Evolutionary conservation across 2,113 vertebrate species (phyloP).

Genomic region (Dasypus novemcinctus): DNA sequence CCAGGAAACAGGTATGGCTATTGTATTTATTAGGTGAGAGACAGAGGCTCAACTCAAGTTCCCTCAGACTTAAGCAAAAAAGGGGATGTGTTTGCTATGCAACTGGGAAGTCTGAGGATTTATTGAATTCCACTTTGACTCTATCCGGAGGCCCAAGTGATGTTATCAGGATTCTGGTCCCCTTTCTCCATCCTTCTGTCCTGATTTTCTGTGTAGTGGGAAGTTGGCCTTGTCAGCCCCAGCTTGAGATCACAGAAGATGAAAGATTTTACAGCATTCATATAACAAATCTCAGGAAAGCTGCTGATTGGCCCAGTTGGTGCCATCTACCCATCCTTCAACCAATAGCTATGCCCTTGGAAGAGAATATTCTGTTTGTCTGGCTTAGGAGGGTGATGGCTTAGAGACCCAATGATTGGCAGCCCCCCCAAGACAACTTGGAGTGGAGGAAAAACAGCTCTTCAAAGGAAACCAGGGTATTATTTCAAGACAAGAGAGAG

Average conservation of each 20-base stretch:
- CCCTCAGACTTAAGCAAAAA: background rate
- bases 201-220: background rate
- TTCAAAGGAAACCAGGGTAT: background rate
- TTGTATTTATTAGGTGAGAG: constrained; percentile 35
- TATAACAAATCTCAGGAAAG: background rate
- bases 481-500: background rate
- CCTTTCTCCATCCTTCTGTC: background rate
- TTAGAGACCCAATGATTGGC: background rate
- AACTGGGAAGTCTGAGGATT: background rate
- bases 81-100: background rate
- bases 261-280: background rate
- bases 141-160: background rate
- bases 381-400: background rate
- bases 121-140: background rate
- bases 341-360: background rate
- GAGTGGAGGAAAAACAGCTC: background rate
- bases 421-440: background rate
- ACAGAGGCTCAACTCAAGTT: background rate
- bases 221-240: constrained; percentile 11
- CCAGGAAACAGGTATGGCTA: constrained; percentile 10
- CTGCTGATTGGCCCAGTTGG: background rate
- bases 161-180: background rate
- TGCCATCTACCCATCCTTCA: background rate
- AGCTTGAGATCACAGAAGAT: background rate
- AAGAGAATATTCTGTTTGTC: background rate